Evolutionary conservation across 2,113 vertebrate genomes (phyloP), one percentile per base, ranked within the genome.

Genomic region (Archocentrus centrarchus): DNA sequence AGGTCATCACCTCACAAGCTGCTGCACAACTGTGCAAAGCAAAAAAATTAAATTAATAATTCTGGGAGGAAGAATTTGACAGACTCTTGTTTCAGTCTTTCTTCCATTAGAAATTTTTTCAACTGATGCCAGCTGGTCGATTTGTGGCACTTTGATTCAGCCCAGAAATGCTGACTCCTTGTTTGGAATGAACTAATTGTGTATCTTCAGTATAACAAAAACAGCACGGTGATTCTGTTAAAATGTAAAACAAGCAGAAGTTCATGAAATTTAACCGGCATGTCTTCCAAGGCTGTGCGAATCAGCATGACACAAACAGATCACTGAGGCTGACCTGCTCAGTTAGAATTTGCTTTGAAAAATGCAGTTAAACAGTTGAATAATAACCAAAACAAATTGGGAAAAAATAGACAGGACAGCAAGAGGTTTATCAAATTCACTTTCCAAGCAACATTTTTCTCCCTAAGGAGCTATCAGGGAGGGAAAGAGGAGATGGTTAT

Each of bases 181-280:
- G 0, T 10, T 3, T 70, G 77, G 77, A 57, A 80, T 76, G 64
- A 80, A 64, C 22, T 53, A 41, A 6, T 35, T 11, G 2, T 44
- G 53, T 80, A 3, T 59, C 18, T 77, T 2, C 2, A 9, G 44
- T 58, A 77, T 11, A 59, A 55, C 7, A 30, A 32, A 9, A 61
- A 15, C 20, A 22, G 35, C 8, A 39, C 5, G n/a, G 44, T 14
- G 24, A 32, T 27, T 79, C 8, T 60, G 41, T 76, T 13, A 17
- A 66, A 81, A 47, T 53, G 35, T 79, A 50, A 80, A 80, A 80
- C 60, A 83, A 87, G 55, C 77, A 87, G 53, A 50, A n/a, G 41
- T 3, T 61, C 24, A 13, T 75, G 75, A 79, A 86, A 77, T 70
- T 8, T 70, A 35, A 57, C 81, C 13, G 18, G 39, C 27, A 50